Conservation (phyloP, 2,797 vertebrate species). For the Gallirallus australis region DNA sequence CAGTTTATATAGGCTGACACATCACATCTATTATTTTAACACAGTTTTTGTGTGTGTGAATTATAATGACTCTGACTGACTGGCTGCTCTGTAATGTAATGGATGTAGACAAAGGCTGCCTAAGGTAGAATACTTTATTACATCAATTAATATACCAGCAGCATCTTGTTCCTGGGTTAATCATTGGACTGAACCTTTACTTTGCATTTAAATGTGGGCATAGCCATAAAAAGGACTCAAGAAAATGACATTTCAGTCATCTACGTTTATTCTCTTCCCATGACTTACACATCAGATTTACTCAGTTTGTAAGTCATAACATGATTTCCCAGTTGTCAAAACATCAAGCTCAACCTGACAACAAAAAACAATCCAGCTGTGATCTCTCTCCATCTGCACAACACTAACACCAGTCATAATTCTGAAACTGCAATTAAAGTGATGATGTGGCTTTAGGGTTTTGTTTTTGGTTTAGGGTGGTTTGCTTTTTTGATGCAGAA, state of each 20-base stretch:
- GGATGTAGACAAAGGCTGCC: conserved; percentile 57
- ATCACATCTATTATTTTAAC: conserved; percentile 60
- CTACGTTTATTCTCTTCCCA: conserved; percentile 37
- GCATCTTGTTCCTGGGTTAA: conserved; percentile 72
- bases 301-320: not conserved
- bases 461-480: not conserved
- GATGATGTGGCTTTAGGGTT: not conserved
- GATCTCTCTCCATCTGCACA: not conserved
- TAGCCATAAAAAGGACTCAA: conserved; percentile 62
- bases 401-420: not conserved
- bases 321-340: conserved; percentile 22
- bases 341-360: not conserved
- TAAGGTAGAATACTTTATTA: conserved; percentile 75
- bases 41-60: conserved; percentile 45
- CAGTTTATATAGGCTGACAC: conserved; percentile 41
- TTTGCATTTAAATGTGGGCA: conserved; percentile 60
- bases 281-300: conserved; percentile 50
- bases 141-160: conserved; percentile 73
- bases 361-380: not conserved
- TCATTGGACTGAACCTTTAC: conserved; percentile 67
- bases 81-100: conserved; percentile 66
- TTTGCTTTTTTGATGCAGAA: not conserved
- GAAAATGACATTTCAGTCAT: conserved; percentile 51
- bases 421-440: not conserved
- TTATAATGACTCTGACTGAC: conserved; percentile 62